These are phyloP conservation scores for Machimus rusticus DNA, from an alignment of 2,888 invertebrate species.

Conservation along the genomic window DNA sequence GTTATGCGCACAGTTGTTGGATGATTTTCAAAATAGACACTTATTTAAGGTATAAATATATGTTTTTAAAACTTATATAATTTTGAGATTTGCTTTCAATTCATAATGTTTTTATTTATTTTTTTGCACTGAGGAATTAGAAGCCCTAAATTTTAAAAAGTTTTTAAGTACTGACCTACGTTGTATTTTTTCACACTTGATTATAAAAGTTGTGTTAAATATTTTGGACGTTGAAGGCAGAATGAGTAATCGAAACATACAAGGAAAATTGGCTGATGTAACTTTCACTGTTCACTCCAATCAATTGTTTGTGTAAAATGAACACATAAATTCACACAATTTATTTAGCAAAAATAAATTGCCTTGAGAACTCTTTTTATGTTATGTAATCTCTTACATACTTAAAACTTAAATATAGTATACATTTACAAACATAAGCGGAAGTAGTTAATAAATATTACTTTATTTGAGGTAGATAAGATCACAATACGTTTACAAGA, in stretches of 20 bases:
- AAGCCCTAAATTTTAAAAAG: too few relatives aligned
- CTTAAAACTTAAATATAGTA: neutral
- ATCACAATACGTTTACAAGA: slow-evolving; percentile 13
- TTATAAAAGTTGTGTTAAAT: neutral
- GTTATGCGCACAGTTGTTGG: too few relatives aligned
- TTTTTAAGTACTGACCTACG: too few relatives aligned
- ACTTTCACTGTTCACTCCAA: neutral
- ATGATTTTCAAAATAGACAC: too few relatives aligned
- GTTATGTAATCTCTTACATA: neutral
- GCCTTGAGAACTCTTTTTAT: neutral
- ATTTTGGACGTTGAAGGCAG: neutral
- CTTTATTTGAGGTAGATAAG: slow-evolving; percentile 27
- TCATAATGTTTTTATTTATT: too few relatives aligned
- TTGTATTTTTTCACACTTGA: too few relatives aligned
- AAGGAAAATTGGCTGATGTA: neutral
- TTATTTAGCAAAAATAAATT: neutral
- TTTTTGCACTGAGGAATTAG: too few relatives aligned
- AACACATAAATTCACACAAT: neutral
- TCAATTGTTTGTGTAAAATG: neutral
- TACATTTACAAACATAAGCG: neutral
- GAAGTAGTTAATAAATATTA: neutral
- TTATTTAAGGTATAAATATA: too few relatives aligned
- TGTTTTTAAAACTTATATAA: too few relatives aligned
- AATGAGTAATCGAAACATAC: neutral
- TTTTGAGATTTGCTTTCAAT: too few relatives aligned